A percentile compares a stretch with the other conserved stretches of the same genome.
These are phyloP conservation scores for Archivesica marissinica DNA, from an alignment of 1,140 invertebrate species.

Conservation along the genomic window DNA sequence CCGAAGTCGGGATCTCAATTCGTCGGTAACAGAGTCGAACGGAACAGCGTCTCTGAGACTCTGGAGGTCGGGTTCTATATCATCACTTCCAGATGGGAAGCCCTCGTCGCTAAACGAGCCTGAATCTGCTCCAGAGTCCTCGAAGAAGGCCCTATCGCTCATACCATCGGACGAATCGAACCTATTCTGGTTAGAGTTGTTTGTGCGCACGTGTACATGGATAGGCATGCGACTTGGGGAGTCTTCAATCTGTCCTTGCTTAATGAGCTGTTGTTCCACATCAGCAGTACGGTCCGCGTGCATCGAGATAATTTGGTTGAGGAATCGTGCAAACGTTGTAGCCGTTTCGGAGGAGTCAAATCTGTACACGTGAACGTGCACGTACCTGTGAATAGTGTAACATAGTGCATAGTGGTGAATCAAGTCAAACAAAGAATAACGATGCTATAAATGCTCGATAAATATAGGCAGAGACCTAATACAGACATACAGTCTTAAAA, in stretches of 20 bases:
- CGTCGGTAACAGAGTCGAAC: constrained; percentile 96
- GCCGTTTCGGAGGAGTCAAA: constrained; percentile 98
- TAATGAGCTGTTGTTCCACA: constrained; percentile 78
- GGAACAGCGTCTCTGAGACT: constrained; percentile 87
- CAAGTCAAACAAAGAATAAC: too few relatives aligned
- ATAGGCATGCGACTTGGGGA: neutral
- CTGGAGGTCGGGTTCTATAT: constrained; percentile 77
- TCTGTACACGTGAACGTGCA: constrained; percentile 97
- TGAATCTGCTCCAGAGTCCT: constrained; percentile 72
- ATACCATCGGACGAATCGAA: constrained; percentile 67
- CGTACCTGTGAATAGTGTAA: constrained; percentile 82
- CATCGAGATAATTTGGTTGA: constrained; percentile 92
- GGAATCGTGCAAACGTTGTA: constrained; percentile 91
- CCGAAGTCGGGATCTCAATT: constrained; percentile 93
- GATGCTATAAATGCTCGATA: too few relatives aligned
- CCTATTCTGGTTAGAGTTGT: constrained; percentile 1
- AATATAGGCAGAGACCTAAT: too few relatives aligned
- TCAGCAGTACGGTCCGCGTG: constrained; percentile 87
- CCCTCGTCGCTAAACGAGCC: constrained; percentile 73
- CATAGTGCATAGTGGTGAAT: too few relatives aligned
- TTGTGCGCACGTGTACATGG: constrained; percentile 20
- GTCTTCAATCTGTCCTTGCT: constrained; percentile 74
- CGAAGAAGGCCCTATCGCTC: constrained; percentile 66
- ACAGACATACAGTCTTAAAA: too few relatives aligned
- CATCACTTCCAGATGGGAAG: constrained; percentile 68